Evolutionary conservation across 1,140 invertebrate species (phyloP), one percentile per base, ranked within the genome.

Genomic region (Propsilocerus akamusi): DNA sequence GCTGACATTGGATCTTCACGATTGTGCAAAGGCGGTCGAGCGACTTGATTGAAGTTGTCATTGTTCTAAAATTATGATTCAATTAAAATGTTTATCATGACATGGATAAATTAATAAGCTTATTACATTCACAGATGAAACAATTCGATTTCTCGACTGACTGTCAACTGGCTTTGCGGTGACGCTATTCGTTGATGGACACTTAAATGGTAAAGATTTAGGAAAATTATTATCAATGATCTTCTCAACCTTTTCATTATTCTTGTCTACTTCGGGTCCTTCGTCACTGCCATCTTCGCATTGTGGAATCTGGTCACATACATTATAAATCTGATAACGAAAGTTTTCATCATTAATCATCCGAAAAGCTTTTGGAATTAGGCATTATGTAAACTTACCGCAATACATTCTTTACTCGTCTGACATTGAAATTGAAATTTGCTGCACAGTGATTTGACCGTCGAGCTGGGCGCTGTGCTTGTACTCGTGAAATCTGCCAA

Each of bases 301-400:
- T 64, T 97, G 90, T 10, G 86, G 80, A 50, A 95, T 88, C 25
- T 90, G 91, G 69, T 97, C 89, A 60, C 94, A 97, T 3, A 86
- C 86, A 64, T 97, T 94, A 64, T 96, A 95, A 54, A 92, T 84
- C 2, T 41, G n/a, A n/a, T 41, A 41, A 41, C 3, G 22, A 17
- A 41, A 41, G 34, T 41, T 41, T 30, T 30, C n/a, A 7, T 20
- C 14, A 41, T 41, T 41, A 41, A 41, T 41, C 34, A 41, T 6
- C 6, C 7, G 28, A 10, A 12, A n/a, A 10, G 5, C 34, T 41
- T 20, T 20, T 41, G 10, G 14, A 41, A 20, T 41, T 8, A 14
- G 10, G 17, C 34, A 41, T 20, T 41, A 41, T n/a, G n/a, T n/a
- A n/a, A n/a, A 17, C 34, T 41, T 20, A 41, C 59, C 12, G 89